A percentile compares a stretch with the other conserved stretches of the same genome.
Conservation (phyloP, 2,888 invertebrate species). For the Malthinus seriepunctatus region DNA sequence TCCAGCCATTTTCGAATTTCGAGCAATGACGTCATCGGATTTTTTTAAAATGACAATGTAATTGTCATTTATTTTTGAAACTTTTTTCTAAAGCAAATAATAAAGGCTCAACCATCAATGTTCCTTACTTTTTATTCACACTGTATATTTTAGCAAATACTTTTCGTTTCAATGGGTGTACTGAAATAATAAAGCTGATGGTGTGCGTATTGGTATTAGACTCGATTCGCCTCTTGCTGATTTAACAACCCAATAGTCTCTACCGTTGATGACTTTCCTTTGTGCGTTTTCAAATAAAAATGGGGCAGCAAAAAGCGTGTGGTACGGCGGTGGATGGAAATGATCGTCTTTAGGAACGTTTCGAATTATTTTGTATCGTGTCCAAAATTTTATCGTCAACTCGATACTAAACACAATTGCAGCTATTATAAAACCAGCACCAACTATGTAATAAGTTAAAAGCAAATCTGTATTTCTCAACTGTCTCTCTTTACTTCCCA, state of each 20-base stretch:
- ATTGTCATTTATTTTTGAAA: no score
- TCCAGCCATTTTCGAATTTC: no score
- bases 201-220: slow-evolving; percentile 73
- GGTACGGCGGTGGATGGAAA: slow-evolving; percentile 68
- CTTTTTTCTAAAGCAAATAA: no score
- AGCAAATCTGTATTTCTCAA: slow-evolving; percentile 71
- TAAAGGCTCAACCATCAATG: no score
- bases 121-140: no score
- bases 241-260: slow-evolving; percentile 73
- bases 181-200: slow-evolving; percentile 77
- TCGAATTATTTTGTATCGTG: slow-evolving; percentile 3
- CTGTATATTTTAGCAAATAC: no score
- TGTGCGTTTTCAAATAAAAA: slow-evolving; percentile 29
- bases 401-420: slow-evolving; percentile 66
- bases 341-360: background rate
- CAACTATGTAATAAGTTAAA: slow-evolving; percentile 75
- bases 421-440: slow-evolving; percentile 65
- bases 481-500: slow-evolving; percentile 75
- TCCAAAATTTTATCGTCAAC: slow-evolving; percentile 44
- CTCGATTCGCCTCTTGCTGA: slow-evolving; percentile 65
- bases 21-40: no score
- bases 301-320: slow-evolving; percentile 60
- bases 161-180: slow-evolving; percentile 50
- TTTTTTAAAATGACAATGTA: no score
- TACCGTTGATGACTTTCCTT: slow-evolving; percentile 63